Base-by-base conservation (phyloP, 2,888 invertebrate genomes). In the Lumbricus terrestris region DNA sequence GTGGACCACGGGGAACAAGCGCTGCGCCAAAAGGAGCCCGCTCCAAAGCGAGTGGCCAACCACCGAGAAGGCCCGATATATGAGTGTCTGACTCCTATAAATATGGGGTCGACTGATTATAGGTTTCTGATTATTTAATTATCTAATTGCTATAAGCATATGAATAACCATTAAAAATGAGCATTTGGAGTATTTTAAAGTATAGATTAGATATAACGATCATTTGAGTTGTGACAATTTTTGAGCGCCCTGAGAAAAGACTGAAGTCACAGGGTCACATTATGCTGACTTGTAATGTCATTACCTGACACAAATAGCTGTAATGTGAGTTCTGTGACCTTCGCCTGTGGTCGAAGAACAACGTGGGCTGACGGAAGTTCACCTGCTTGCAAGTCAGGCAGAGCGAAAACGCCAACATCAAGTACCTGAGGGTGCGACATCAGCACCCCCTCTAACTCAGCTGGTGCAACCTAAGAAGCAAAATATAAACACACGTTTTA, bases 291-390 rank as follows among this genome's bases (percentile, higher is more conserved):
- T 69, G n/a, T n/a, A n/a, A 29, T 69, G n/a, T 69, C 29, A n/a
- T 69, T n/a, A 85, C 85, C 85, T 35, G 85, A 18, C 8, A 35
- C 85, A 85, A 85, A 85, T 35, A 35, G 85, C 16, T 85, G 35
- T 37, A 85, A 37, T 37, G 34, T 20, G 6, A 37, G 37, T 35
- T 85, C 85, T 6, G 85, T 85, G 5, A 37, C 85, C 35, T 85
- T 34, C 35, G 85, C 3, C 37, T 82, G 40, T 13, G 90, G 20
- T 29, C 54, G 69, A 13, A 35, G 82, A 23, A 91, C 91, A n/a
- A 91, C 89, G 82, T 33, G 69, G 38, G 91, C 91, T 29, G 83
- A 54, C 40, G 91, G 91, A 33, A 91, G 35, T 38, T 91, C 89
- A 18, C 91, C 91, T 33, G 82, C 40, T 38, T 13, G 6, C 18